Conservation (phyloP, 2,888 invertebrate species). For the Pristionchus fissidentatus region DNA sequence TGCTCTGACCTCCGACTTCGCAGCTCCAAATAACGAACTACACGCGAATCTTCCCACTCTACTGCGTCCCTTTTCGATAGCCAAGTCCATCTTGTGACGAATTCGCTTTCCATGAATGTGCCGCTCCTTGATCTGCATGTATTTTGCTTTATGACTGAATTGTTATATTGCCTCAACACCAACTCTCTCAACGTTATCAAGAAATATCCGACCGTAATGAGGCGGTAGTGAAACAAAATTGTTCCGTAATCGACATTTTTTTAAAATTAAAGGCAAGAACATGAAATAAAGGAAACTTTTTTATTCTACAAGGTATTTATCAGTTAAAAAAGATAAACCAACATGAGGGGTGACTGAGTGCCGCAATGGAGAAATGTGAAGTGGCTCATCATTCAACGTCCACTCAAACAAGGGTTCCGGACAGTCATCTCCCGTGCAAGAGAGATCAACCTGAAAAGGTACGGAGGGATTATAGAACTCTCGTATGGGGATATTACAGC, state of each 20-base stretch:
- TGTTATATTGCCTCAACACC: too few relatives aligned
- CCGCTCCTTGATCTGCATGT: slow-evolving; percentile 26
- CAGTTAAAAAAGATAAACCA: neutral
- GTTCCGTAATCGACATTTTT: too few relatives aligned
- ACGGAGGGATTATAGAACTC: neutral
- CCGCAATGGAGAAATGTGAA: slow-evolving; percentile 35
- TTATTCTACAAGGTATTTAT: neutral
- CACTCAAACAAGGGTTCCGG: slow-evolving; percentile 70
- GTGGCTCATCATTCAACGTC: slow-evolving; percentile 67
- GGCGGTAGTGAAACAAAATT: too few relatives aligned
- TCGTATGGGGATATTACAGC: too few relatives aligned
- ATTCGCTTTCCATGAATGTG: neutral
- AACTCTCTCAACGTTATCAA: too few relatives aligned
- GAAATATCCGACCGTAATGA: too few relatives aligned
- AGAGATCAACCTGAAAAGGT: slow-evolving; percentile 44
- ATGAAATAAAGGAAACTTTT: neutral
- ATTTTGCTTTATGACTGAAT: too few relatives aligned
- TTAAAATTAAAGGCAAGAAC: too few relatives aligned
- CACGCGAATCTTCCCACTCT: slow-evolving; percentile 67
- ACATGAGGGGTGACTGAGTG: slow-evolving; percentile 39
- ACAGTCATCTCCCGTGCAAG: slow-evolving; percentile 64
- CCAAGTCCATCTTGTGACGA: slow-evolving; percentile 42
- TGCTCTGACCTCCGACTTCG: slow-evolving; percentile 16
- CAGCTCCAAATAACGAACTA: slow-evolving; percentile 66
- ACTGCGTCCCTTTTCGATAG: slow-evolving; percentile 41